Conservation (phyloP, 1,140 invertebrate species). For the Drosophila elegans region DNA sequence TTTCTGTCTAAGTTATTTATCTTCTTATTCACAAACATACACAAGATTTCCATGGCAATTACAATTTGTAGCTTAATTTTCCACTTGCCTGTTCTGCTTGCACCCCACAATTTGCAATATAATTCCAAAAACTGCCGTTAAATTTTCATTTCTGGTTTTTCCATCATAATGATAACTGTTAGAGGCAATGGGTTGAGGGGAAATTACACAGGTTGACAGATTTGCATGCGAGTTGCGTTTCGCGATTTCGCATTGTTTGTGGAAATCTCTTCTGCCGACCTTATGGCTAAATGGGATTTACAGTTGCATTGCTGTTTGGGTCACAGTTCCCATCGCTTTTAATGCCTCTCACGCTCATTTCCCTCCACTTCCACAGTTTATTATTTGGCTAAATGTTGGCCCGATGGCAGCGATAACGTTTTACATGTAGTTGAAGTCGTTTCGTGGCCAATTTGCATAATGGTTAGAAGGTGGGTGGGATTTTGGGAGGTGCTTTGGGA, state of each 20-base stretch:
- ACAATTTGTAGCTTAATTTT: slow-evolving; percentile 46
- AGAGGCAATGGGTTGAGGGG: background rate
- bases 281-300: slow-evolving; percentile 28
- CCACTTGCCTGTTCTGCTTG: slow-evolving; percentile 32
- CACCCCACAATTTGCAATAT: slow-evolving; percentile 41
- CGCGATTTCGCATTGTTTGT: slow-evolving; percentile 43
- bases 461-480: slow-evolving; percentile 34
- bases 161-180: slow-evolving; percentile 66
- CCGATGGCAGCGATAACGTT: slow-evolving; percentile 63
- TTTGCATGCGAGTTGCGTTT: slow-evolving; percentile 41
- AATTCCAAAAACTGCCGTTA: slow-evolving; percentile 49
- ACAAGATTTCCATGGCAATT: slow-evolving; percentile 33
- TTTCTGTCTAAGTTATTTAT: slow-evolving; percentile 5
- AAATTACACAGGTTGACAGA: slow-evolving; percentile 45
- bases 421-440: slow-evolving; percentile 64
- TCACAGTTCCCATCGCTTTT: slow-evolving; percentile 23
- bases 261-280: slow-evolving; percentile 25
- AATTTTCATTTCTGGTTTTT: slow-evolving; percentile 53
- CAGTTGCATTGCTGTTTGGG: slow-evolving; percentile 45
- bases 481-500: slow-evolving; percentile 8
- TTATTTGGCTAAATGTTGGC: slow-evolving; percentile 68
- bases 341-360: slow-evolving; percentile 46
- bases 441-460: slow-evolving; percentile 72
- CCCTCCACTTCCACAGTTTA: slow-evolving; percentile 56
- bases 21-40: background rate